These are phyloP conservation scores for Centroberyx gerrardi DNA, from an alignment of 2,797 vertebrate species.

Conservation along the genomic window DNA sequence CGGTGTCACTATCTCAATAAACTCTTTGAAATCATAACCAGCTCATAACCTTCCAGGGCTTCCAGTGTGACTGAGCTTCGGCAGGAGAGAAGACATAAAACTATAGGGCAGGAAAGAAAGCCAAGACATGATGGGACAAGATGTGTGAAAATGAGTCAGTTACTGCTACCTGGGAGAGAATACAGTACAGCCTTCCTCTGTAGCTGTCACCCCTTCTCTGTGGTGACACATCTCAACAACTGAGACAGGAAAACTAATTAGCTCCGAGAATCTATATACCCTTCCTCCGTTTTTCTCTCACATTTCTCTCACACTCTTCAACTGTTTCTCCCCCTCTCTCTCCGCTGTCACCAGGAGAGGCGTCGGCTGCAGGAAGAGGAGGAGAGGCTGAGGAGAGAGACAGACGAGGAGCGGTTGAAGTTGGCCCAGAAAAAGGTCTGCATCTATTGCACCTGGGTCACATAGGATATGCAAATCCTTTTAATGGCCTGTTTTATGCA, in stretches of 20 bases:
- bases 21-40: not conserved
- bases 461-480: not conserved
- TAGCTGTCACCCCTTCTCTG: not conserved
- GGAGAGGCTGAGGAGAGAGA: constrained; percentile 31
- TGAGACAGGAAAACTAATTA: not conserved
- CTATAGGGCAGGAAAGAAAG: not conserved
- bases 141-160: not conserved
- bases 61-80: not conserved
- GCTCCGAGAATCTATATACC: not conserved
- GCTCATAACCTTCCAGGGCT: not conserved
- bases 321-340: constrained; percentile 1
- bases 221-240: constrained; percentile 1
- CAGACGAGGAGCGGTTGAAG: constrained; percentile 28
- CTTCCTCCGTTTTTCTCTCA: not conserved
- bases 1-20: not conserved
- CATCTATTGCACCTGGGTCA: constrained; percentile 2
- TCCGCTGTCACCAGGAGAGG: constrained; percentile 23
- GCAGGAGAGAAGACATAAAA: no score
- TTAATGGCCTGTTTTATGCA: not conserved
- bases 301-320: constrained; percentile 1
- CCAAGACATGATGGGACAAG: not conserved
- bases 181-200: not conserved
- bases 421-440: constrained; percentile 36
- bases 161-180: not conserved
- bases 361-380: constrained; percentile 24